A percentile compares a stretch with the other conserved stretches of the same genome.
phyloP scores from a whole-genome alignment of 2,888 invertebrate genomes.

The Agelastica alni region DNA sequence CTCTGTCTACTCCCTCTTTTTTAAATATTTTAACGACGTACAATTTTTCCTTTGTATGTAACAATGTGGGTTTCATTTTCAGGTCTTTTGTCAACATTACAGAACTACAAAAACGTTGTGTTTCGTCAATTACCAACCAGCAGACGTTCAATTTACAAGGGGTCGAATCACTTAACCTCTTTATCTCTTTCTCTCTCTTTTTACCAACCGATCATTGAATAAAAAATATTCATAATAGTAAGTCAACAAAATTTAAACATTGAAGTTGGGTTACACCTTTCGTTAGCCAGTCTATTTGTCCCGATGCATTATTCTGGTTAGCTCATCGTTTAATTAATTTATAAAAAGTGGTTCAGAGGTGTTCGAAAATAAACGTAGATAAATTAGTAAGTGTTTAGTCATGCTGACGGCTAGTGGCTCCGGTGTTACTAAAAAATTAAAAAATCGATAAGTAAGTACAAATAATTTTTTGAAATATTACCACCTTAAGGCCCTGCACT shows the following conservation, averaged over 20 bases:
- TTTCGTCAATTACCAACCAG: constrained; percentile 37
- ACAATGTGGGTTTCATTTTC: constrained; percentile 20
- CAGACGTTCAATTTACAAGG: constrained; percentile 51
- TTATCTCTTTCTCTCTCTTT: constrained; percentile 8
- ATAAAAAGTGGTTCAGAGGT: constrained; percentile 27
- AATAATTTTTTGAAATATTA: too few relatives aligned
- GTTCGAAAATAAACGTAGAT: constrained; percentile 4
- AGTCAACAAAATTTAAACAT: constrained; percentile 33
- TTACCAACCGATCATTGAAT: constrained; percentile 39
- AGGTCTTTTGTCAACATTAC: constrained; percentile 28
- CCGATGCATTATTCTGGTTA: constrained; percentile 18
- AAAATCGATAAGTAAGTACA: too few relatives aligned
- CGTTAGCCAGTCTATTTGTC: constrained; percentile 16
- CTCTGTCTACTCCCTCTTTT: too few relatives aligned
- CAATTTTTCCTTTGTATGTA: too few relatives aligned
- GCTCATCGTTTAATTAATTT: constrained; percentile 21
- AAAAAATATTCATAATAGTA: constrained; percentile 37
- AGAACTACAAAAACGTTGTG: constrained; percentile 20
- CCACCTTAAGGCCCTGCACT: too few relatives aligned
- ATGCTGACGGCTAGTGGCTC: constrained; percentile 6
- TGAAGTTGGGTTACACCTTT: constrained; percentile 17
- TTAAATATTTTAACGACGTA: too few relatives aligned
- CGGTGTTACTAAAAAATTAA: too few relatives aligned
- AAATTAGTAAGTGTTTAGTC: background rate
- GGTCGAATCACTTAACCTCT: constrained; percentile 53